Base-by-base conservation (phyloP, 2,113 vertebrate species). In the Orientallactaga bullata region DNA sequence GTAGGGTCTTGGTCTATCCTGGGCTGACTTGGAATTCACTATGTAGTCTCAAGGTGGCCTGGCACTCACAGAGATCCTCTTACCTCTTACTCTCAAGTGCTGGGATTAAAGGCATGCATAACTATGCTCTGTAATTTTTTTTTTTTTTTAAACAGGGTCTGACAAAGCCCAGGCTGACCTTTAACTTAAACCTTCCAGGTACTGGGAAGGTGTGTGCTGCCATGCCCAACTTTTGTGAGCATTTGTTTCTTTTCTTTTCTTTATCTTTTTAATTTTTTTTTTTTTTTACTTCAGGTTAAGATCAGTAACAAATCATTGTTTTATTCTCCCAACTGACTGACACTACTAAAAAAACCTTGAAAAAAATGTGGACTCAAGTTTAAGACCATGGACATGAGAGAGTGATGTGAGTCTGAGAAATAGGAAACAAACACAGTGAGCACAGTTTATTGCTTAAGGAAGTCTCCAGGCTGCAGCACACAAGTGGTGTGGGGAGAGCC, bases 211-310 rank as follows among this genome's bases (percentile, higher is more conserved):
- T 55, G 12, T 68, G 65, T 21, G n/a, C n/a, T 9, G 23, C 66
- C 32, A 66, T 39, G 80, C 37, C 37, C 21, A 5, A 4, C 66
- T 47, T 77, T 35, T 85, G 83, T 74, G 42, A 94, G 23, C 30
- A 87, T 96, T 47, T n/a, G n/a, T n/a, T n/a, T n/a, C n/a, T n/a
- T n/a, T n/a, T n/a, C n/a, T n/a, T n/a, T n/a, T n/a, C n/a, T n/a
- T n/a, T n/a, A n/a, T n/a, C n/a, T n/a, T n/a, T n/a, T n/a, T n/a
- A n/a, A n/a, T n/a, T n/a, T n/a, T n/a, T n/a, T n/a, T 47, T 47
- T 47, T 47, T 47, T 96, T 90, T 24, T 89, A 90, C 18, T 88
- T 72, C 26, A 66, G 73, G 32, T 32, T n/a, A 72, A 89, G 30
- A 35, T 13, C 12, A 77, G 6, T 35, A 68, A 86, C 5, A 39